Conservation (phyloP, 2,888 invertebrate genomes). For the Pyrrhia umbra region DNA sequence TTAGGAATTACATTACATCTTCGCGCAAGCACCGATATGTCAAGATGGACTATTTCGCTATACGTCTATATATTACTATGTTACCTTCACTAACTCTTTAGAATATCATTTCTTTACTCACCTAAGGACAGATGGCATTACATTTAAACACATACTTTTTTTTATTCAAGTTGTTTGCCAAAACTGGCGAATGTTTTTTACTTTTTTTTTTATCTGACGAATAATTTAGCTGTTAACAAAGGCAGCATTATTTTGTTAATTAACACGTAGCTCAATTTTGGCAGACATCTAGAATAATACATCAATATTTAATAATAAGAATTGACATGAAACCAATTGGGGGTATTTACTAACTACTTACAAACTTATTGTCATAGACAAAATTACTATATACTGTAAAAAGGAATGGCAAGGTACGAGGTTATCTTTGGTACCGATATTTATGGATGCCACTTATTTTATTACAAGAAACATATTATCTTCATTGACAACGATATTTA, state of each 20-base stretch:
- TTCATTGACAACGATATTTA: too few relatives aligned
- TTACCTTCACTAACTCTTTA: slow-evolving; percentile 76
- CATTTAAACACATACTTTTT: slow-evolving; percentile 64
- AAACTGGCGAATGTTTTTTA: slow-evolving; percentile 41
- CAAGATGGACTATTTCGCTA: slow-evolving; percentile 83
- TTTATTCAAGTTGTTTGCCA: slow-evolving; percentile 60
- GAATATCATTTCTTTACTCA: slow-evolving; percentile 81
- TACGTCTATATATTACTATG: slow-evolving; percentile 68
- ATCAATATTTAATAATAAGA: slow-evolving; percentile 66
- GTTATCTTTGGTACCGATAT: slow-evolving; percentile 36
- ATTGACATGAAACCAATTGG: slow-evolving; percentile 79
- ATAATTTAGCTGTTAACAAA: too few relatives aligned
- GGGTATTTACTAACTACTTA: slow-evolving; percentile 64
- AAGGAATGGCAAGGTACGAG: slow-evolving; percentile 76
- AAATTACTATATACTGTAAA: slow-evolving; percentile 60
- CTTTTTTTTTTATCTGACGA: too few relatives aligned
- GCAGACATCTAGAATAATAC: slow-evolving; percentile 55
- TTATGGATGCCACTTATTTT: slow-evolving; percentile 22
- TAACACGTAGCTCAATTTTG: slow-evolving; percentile 39
- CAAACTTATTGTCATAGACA: slow-evolving; percentile 78
- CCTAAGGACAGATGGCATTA: slow-evolving; percentile 83
- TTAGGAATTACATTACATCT: slow-evolving; percentile 80
- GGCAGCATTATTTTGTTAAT: not conserved
- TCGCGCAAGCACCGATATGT: slow-evolving; percentile 89
- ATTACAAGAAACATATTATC: too few relatives aligned